Conservation (phyloP, 2,113 vertebrate genomes). For the Campylomormyrus tamandua region DNA sequence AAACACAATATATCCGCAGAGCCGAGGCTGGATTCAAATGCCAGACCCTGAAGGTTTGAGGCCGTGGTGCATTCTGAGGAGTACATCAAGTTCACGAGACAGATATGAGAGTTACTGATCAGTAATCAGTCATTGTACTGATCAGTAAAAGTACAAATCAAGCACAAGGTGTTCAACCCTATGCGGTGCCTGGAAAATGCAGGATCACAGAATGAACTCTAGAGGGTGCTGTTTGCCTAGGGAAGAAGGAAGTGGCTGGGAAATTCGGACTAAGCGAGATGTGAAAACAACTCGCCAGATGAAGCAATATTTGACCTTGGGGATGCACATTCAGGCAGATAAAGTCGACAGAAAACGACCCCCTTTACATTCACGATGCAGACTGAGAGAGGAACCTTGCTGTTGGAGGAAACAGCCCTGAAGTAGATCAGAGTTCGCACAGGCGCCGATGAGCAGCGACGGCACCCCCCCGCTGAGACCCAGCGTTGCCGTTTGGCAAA, state of each 20-base stretch:
- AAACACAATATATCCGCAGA: background rate
- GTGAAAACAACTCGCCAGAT: background rate
- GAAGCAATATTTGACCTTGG: conserved; percentile 3
- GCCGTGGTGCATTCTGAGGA: background rate
- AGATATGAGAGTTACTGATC: background rate
- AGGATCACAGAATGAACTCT: background rate
- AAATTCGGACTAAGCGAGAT: background rate
- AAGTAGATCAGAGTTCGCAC: background rate
- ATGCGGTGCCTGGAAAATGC: background rate
- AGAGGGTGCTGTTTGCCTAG: conserved; percentile 5
- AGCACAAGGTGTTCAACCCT: background rate
- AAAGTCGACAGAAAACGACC: background rate
- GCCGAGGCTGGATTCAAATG: background rate
- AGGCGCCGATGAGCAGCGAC: background rate
- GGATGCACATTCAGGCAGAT: background rate
- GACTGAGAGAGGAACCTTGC: background rate
- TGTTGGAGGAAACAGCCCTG: background rate
- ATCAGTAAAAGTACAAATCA: background rate
- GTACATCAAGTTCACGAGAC: background rate
- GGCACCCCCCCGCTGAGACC: background rate
- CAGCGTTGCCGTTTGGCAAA: background rate
- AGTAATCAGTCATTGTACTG: background rate
- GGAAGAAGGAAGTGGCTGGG: background rate
- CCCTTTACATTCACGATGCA: background rate
- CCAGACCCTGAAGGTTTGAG: background rate